These are phyloP conservation scores for Anthophora plumipes DNA, from an alignment of 2,888 invertebrate species.

Conservation along the genomic window DNA sequence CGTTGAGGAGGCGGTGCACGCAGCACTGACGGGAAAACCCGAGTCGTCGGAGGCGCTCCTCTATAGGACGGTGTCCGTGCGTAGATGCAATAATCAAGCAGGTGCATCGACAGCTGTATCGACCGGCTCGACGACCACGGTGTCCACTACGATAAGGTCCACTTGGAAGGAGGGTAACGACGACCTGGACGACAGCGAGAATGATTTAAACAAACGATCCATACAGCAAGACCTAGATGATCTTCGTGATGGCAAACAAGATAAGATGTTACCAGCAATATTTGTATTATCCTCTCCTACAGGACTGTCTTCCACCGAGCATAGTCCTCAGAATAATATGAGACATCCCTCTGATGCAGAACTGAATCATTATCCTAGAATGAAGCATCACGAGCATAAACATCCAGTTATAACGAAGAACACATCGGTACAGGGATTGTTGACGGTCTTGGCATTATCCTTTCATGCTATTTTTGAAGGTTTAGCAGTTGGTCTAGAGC, in stretches of 20 bases:
- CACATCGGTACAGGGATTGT: constrained; percentile 86
- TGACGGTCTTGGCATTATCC: constrained; percentile 88
- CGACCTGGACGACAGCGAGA: constrained; percentile 48
- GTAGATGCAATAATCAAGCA: constrained; percentile 84
- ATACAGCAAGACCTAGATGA: constrained; percentile 32
- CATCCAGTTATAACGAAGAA: constrained; percentile 78
- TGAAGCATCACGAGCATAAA: constrained; percentile 52
- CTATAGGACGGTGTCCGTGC: constrained; percentile 86
- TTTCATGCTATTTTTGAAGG: constrained; percentile 90
- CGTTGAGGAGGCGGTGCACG: constrained; percentile 88
- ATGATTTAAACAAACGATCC: constrained; percentile 25
- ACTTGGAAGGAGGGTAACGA: constrained; percentile 63
- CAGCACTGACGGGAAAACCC: constrained; percentile 84
- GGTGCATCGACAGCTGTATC: constrained; percentile 46
- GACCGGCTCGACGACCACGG: constrained; percentile 72
- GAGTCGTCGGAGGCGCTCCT: constrained; percentile 84
- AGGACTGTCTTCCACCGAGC: constrained; percentile 58
- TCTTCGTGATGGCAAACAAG: constrained; percentile 41
- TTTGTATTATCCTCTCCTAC: constrained; percentile 76
- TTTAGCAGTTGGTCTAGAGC: constrained; percentile 88
- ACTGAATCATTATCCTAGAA: constrained; percentile 40
- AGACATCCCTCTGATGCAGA: constrained; percentile 45
- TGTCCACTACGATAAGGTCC: constrained; percentile 61
- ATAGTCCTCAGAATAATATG: constrained; percentile 40
- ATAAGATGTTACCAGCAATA: constrained; percentile 74